These are phyloP conservation scores for Fissipunctia ypsillon DNA, from an alignment of 2,888 invertebrate genomes.

Conservation along the genomic window DNA sequence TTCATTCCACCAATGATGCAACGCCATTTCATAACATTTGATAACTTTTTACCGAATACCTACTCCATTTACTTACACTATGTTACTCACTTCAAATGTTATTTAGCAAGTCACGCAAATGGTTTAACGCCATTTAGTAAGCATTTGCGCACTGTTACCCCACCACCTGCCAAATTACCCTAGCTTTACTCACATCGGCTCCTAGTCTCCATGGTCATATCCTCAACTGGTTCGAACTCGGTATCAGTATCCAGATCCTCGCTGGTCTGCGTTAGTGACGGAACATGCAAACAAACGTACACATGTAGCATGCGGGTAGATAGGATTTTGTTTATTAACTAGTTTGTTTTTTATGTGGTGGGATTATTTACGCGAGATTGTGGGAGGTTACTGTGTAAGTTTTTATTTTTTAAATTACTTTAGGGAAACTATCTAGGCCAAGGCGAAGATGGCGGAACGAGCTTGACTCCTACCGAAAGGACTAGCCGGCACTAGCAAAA, in stretches of 20 bases:
- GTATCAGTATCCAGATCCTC: slow-evolving; percentile 93
- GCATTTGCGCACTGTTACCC: not conserved
- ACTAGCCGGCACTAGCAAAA: not conserved
- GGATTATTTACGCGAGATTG: not conserved
- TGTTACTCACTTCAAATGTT: too few species aligned
- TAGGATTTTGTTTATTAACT: slow-evolving; percentile 43
- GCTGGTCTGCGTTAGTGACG: slow-evolving; percentile 88
- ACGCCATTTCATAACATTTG: too few species aligned
- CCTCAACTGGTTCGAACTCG: slow-evolving; percentile 93
- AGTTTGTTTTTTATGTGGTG: not conserved
- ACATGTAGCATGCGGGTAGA: slow-evolving; percentile 67
- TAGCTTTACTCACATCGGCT: slow-evolving; percentile 90
- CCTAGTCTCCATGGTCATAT: slow-evolving; percentile 92
- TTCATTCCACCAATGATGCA: too few species aligned
- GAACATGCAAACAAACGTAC: slow-evolving; percentile 68
- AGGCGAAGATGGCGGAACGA: not conserved
- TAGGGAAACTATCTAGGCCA: not conserved
- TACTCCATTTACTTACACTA: too few species aligned
- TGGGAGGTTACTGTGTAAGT: not conserved
- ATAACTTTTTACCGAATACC: too few species aligned
- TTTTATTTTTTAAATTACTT: not conserved
- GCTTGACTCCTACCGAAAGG: not conserved
- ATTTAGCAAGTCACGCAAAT: too few species aligned
- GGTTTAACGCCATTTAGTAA: too few species aligned
- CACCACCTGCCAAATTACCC: not conserved